Percentiles rank a stretch among this genome's conserved stretches.
phyloP scores from a whole-genome alignment of 1,140 invertebrate species.

The Holotrichia oblita region DNA sequence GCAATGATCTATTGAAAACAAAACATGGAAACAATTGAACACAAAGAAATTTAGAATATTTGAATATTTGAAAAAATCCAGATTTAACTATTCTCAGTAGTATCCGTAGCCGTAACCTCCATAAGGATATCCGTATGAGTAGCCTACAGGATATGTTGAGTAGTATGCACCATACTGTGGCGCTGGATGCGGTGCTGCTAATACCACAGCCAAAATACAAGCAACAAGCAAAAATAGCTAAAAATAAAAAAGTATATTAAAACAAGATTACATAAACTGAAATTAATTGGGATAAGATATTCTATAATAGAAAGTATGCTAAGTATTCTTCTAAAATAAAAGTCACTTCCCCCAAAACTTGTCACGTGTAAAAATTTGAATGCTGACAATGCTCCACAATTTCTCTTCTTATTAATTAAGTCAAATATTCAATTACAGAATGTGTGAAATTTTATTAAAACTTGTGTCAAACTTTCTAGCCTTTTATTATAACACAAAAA shows the following conservation, averaged over 20 bases:
- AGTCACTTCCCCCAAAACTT: too few species aligned
- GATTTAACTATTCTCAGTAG: background rate
- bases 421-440: too few species aligned
- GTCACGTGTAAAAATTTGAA: too few species aligned
- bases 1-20: background rate
- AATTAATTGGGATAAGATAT: too few species aligned
- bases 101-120: background rate
- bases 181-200: constrained; percentile 3
- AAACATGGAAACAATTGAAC: background rate
- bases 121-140: constrained; percentile 9
- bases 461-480: too few species aligned
- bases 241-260: background rate
- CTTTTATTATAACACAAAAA: too few species aligned
- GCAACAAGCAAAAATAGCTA: constrained; percentile 8
- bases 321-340: too few species aligned
- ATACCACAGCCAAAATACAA: constrained; percentile 3
- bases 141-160: background rate
- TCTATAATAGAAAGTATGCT: too few species aligned
- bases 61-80: too few species aligned
- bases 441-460: too few species aligned
- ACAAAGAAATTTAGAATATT: background rate
- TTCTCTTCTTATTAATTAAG: too few species aligned
- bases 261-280: background rate
- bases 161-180: constrained; percentile 1
- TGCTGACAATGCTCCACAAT: too few species aligned